Base-by-base conservation (phyloP, 2,113 vertebrate species). In the Oryzias melastigma region DNA sequence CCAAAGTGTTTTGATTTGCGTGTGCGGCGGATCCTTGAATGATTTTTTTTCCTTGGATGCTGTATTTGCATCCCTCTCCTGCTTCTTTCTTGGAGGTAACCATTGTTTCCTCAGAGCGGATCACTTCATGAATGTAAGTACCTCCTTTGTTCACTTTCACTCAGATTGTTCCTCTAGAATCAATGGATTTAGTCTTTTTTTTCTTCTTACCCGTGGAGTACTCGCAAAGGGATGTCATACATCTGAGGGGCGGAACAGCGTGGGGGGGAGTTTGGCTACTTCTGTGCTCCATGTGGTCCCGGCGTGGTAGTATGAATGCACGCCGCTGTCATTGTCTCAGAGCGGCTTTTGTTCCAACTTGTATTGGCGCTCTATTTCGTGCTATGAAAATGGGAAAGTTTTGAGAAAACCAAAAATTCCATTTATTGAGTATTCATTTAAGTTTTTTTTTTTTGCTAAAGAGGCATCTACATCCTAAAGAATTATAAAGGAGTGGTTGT, bases 121-220 rank as follows among this genome's bases (percentile, higher is more conserved):
- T 2, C 2, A 22, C 22, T 22, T 84, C 65, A 76, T 80, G 43
- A 84, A 85, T 54, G 88, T 90, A 87, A 90, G 88, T 87, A 69
- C 77, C 68, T 81, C 73, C 62, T 88, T 87, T 90, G 81, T 88
- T 83, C 73, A 81, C 82, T 76, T 77, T 76, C 66, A 74, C 51
- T 56, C 52, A 53, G 53, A 64, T 16, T 75, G 57, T 58, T 67
- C 64, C 57, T 76, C 65, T 63, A 45, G 43, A 75, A n/a, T 79
- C 60, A 51, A 47, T 53, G 42, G 66, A 52, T 71, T 67, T 56
- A 46, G 52, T 18, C 16, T 60, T 1, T 35, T 68, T 52, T 53
- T 64, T 12, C 53, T 42, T 16, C 25, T 19, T 51, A 5, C n/a
- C 46, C 46, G 19, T 19, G 20, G 22, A 14, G 5, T 14, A 47